A percentile compares a stretch with the other conserved stretches of the same genome.
Evolutionary conservation across 2,113 vertebrate genomes (phyloP).

Genomic region (Archilochus colubris): DNA sequence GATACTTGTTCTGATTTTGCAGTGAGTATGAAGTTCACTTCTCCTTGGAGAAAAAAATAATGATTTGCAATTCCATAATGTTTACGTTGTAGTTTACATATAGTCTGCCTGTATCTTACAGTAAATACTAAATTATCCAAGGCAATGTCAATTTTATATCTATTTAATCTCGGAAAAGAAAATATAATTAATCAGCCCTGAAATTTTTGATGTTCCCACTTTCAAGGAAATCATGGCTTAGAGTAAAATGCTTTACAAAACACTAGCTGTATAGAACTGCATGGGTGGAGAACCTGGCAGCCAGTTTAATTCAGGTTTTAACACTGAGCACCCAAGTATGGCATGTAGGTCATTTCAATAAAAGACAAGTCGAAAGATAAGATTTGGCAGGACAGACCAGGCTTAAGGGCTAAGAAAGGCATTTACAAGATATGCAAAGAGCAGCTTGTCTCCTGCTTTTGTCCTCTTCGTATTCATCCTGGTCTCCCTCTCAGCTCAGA

Average conservation of each 20-base stretch:
- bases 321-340: not conserved
- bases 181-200: not conserved
- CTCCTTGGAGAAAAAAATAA: not conserved
- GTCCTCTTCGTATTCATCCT: not conserved
- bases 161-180: not conserved
- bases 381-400: not conserved
- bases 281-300: not conserved
- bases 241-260: not conserved
- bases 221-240: not conserved
- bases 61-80: not conserved
- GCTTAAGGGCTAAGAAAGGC: not conserved
- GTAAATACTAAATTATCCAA: not conserved
- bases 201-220: not conserved
- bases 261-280: not conserved
- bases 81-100: not conserved
- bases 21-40: not conserved
- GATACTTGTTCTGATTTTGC: not conserved
- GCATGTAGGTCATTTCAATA: not conserved
- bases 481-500: not conserved
- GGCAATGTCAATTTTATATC: not conserved
- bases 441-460: not conserved
- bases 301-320: not conserved
- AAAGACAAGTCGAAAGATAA: not conserved
- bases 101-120: not conserved
- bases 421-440: not conserved